Conservation (phyloP, 2,797 vertebrate species). For the Platyrinchus mystaceus region DNA sequence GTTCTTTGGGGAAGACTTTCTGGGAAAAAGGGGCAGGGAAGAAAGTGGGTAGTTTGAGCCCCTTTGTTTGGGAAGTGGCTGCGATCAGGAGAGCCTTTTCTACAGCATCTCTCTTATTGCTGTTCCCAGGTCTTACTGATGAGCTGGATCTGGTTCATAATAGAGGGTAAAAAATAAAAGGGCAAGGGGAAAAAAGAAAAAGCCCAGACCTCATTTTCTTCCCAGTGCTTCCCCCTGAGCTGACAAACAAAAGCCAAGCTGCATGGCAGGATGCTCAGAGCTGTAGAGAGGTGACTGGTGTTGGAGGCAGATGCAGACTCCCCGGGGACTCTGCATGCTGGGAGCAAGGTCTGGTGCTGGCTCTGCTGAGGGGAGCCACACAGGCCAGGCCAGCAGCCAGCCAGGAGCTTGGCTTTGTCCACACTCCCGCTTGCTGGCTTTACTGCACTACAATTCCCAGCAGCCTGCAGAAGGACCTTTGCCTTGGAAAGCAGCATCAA, state of each 20-base stretch:
- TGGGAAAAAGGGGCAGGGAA: background rate
- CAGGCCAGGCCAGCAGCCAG: fast-evolving
- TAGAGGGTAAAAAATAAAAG: background rate
- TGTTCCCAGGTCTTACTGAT: background rate
- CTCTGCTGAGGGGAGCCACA: background rate
- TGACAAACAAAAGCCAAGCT: background rate
- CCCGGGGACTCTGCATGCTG: fast-evolving
- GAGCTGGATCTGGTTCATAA: background rate
- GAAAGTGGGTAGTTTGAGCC: background rate
- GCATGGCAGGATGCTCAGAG: background rate
- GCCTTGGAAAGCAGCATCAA: background rate
- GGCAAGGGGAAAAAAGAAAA: background rate
- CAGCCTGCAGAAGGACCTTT: background rate
- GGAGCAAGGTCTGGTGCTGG: background rate
- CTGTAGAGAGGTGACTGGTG: background rate
- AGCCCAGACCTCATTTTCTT: background rate
- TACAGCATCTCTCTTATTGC: background rate
- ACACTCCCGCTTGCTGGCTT: background rate
- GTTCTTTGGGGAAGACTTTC: background rate
- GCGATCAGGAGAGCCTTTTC: background rate
- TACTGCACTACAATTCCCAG: slow-evolving; percentile 26
- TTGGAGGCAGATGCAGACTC: background rate
- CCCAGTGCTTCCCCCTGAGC: background rate
- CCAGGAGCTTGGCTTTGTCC: background rate
- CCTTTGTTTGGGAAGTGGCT: background rate